Evolutionary conservation across 1,140 invertebrate species (phyloP).

Genomic region (Geopemphigus sp.): DNA sequence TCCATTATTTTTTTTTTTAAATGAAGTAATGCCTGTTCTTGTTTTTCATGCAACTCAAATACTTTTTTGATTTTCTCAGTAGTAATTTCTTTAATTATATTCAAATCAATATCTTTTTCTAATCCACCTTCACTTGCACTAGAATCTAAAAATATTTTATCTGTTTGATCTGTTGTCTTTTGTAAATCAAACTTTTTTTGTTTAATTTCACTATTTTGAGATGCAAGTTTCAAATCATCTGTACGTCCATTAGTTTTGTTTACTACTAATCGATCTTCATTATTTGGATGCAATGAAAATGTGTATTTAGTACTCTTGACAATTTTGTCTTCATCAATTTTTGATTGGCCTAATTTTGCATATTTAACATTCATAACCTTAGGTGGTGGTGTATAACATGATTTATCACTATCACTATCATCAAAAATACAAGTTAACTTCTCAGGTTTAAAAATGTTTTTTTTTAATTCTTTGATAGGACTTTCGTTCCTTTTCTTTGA

Average conservation of each 20-base stretch:
- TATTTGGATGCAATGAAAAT: slow-evolving; percentile 23
- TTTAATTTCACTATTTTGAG: slow-evolving; percentile 19
- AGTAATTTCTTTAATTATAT: slow-evolving; percentile 49
- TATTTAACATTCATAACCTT: slow-evolving; percentile 10
- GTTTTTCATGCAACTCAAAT: slow-evolving; percentile 45
- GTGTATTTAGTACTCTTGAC: slow-evolving; percentile 42
- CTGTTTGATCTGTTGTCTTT: neutral
- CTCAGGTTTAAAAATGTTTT: neutral
- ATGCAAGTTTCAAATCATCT: neutral
- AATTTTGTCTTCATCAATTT: slow-evolving; percentile 23
- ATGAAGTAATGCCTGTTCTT: slow-evolving; percentile 42
- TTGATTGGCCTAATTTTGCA: slow-evolving; percentile 14
- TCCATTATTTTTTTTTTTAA: slow-evolving; percentile 46
- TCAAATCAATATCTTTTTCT: slow-evolving; percentile 45
- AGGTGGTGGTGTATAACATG: slow-evolving; percentile 38
- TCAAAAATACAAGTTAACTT: slow-evolving; percentile 21
- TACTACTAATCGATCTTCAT: slow-evolving; percentile 16
- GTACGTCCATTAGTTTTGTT: slow-evolving; percentile 5
- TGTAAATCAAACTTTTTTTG: neutral
- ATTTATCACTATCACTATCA: slow-evolving; percentile 27
- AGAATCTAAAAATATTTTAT: slow-evolving; percentile 31
- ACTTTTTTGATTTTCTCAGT: slow-evolving; percentile 47
- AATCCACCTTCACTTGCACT: slow-evolving; percentile 15
- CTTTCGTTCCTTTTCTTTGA: slow-evolving; percentile 14
- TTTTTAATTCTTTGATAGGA: slow-evolving; percentile 21